Conservation (phyloP, 2,113 vertebrate species). For the Amia ocellicauda region DNA sequence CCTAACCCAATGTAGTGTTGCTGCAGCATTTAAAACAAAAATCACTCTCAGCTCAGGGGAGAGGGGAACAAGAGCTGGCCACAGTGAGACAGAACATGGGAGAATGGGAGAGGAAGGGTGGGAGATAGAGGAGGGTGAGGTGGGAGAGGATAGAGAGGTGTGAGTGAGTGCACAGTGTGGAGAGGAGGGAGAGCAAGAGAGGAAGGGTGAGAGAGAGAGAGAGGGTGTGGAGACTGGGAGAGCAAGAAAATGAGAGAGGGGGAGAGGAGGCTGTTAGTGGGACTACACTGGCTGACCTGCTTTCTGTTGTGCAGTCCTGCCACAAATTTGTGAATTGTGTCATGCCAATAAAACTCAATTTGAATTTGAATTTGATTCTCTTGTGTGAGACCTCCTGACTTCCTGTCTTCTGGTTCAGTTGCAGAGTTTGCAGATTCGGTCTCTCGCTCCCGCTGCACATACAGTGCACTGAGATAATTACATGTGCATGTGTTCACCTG, state of each 20-base stretch:
- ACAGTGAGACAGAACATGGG: constrained; percentile 44
- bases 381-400: not conserved
- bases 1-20: not conserved
- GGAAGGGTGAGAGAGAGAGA: constrained; percentile 13
- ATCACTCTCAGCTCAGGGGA: not conserved
- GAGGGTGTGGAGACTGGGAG: not conserved
- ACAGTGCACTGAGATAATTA: too few species aligned
- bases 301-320: too few species aligned
- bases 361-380: too few species aligned
- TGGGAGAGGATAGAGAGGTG: constrained; percentile 20
- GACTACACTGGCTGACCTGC: too few species aligned
- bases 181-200: constrained; percentile 12
- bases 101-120: constrained; percentile 18
- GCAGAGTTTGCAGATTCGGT: not conserved
- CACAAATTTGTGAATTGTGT: too few species aligned
- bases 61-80: constrained; percentile 14
- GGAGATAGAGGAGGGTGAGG: constrained; percentile 7
- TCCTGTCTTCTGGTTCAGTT: not conserved
- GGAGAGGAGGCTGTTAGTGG: not conserved
- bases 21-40: not conserved
- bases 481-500: too few species aligned
- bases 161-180: constrained; percentile 11
- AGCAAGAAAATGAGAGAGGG: not conserved
- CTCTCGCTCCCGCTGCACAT: not conserved
- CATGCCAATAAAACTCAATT: too few species aligned